Conservation (phyloP, 2,113 vertebrate genomes). For the Aramus guarauna region DNA sequence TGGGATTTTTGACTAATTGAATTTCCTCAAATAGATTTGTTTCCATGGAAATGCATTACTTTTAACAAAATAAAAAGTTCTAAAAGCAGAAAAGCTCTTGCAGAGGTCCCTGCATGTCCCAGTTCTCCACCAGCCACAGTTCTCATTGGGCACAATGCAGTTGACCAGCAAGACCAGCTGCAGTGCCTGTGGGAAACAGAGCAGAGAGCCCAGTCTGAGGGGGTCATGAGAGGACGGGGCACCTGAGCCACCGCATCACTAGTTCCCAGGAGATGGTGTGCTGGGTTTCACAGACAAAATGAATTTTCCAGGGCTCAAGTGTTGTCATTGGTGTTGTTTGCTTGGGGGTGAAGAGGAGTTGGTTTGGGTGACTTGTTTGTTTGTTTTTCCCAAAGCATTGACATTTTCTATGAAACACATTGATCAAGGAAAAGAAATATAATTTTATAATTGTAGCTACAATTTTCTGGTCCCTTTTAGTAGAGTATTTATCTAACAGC, state of each 20-base stretch:
- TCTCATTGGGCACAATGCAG: background rate
- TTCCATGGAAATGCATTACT: background rate
- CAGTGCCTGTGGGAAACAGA: background rate
- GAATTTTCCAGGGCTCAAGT: background rate
- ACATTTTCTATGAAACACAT: background rate
- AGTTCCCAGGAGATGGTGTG: background rate
- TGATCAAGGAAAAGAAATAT: background rate
- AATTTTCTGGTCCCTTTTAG: background rate
- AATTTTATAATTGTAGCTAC: background rate
- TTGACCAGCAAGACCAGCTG: background rate
- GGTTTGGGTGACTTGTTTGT: background rate
- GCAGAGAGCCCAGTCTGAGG: background rate
- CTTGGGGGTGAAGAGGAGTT: too few species aligned
- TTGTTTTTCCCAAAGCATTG: background rate
- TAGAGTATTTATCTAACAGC: background rate
- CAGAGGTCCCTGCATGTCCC: background rate
- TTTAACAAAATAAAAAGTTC: background rate
- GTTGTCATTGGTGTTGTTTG: background rate
- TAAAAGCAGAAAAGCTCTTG: background rate
- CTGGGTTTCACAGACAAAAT: background rate
- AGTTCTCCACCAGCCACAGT: background rate
- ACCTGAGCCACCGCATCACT: background rate
- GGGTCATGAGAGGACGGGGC: rapidly evolving
- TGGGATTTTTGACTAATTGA: background rate
- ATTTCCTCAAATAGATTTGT: background rate